A percentile compares a stretch with the other conserved stretches of the same genome.
These are phyloP conservation scores for Meriones psammophilus DNA, from an alignment of 2,797 vertebrate genomes.

Conservation along the genomic window DNA sequence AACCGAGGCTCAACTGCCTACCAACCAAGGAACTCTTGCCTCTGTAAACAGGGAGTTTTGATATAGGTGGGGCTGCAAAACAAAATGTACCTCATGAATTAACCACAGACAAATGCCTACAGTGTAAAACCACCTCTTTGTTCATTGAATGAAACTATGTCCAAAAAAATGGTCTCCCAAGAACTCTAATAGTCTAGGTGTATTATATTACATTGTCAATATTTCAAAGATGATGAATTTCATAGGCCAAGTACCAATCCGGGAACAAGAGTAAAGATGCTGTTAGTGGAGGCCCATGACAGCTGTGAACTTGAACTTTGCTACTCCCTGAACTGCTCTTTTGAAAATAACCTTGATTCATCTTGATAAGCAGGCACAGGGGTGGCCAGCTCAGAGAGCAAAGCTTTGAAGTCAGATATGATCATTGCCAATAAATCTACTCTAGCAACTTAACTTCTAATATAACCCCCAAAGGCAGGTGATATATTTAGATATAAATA, in stretches of 20 bases:
- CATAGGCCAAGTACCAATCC: not conserved
- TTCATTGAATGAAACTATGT: not conserved
- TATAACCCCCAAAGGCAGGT: not conserved
- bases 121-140: slow-evolving; percentile 14
- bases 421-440: slow-evolving; percentile 36
- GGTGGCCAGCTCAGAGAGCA: not conserved
- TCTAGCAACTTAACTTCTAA: not conserved
- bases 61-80: not conserved
- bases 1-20: not conserved
- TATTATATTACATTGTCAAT: not conserved
- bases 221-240: not conserved
- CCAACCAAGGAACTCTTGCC: not conserved
- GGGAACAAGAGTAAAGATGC: not conserved
- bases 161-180: not conserved
- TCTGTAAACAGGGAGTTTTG: not conserved
- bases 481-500: not conserved
- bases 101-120: not conserved
- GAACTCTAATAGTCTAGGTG: not conserved
- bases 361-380: not conserved
- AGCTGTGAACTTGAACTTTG: not conserved
- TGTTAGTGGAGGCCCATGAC: not conserved
- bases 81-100: not conserved
- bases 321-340: not conserved
- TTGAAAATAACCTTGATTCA: not conserved
- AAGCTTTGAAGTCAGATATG: slow-evolving; percentile 18